These are phyloP conservation scores for Meiosimyza platycephala DNA, from an alignment of 2,888 invertebrate genomes.

Conservation along the genomic window DNA sequence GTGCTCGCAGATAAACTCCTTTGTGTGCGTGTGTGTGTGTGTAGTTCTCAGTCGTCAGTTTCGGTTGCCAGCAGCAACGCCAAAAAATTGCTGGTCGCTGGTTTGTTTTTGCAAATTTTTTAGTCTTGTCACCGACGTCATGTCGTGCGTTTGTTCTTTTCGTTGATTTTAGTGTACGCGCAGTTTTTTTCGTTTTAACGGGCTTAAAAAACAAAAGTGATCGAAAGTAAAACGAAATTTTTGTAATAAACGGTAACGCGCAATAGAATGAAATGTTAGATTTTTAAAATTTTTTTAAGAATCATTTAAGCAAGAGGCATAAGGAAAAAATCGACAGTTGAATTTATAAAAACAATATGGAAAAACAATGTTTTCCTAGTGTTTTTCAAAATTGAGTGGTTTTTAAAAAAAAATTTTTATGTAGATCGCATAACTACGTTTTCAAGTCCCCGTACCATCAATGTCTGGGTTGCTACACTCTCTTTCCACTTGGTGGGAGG, in stretches of 20 bases:
- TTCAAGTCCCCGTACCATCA: no score
- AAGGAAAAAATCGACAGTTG: no score
- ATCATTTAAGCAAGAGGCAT: no score
- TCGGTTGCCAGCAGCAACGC: constrained; percentile 25
- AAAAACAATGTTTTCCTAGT: no score
- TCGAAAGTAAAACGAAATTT: background rate
- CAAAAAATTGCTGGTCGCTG: constrained; percentile 11
- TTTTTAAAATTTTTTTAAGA: no score
- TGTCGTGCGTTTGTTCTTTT: constrained; percentile 57
- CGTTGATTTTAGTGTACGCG: background rate
- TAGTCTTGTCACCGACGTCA: constrained; percentile 63
- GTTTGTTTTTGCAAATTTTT: constrained; percentile 56
- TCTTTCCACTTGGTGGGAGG: background rate
- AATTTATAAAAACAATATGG: no score
- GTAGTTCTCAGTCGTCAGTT: background rate
- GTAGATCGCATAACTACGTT: no score
- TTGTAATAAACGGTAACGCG: background rate
- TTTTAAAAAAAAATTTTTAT: no score
- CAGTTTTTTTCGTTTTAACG: no score
- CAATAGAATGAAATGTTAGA: no score
- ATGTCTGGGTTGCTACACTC: no score
- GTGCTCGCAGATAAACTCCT: background rate
- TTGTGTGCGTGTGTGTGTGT: constrained; percentile 15
- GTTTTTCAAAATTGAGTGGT: no score
- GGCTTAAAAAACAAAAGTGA: constrained; percentile 22